Evolutionary conservation across 2,113 vertebrate species (phyloP).

Genomic region (Chaetodon auriga): DNA sequence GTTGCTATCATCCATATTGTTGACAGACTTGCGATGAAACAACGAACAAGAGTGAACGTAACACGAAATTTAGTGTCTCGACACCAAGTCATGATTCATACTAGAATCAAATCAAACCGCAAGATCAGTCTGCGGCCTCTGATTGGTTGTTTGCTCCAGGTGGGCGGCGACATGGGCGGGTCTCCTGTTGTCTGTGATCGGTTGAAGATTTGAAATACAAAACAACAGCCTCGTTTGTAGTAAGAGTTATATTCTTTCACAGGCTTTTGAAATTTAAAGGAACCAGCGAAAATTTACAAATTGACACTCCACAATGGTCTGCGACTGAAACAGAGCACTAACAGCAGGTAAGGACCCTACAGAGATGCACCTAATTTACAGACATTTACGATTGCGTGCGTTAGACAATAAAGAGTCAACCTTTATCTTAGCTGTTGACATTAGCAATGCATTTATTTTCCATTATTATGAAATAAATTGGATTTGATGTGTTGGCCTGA

Average conservation of each 20-base stretch:
- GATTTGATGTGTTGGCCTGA: background rate
- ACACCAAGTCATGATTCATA: background rate
- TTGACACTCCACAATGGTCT: slow-evolving; percentile 10
- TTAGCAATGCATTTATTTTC: background rate
- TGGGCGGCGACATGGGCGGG: slow-evolving; percentile 49
- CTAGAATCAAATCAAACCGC: background rate
- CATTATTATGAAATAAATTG: no score
- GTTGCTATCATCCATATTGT: background rate
- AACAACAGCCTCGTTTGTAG: slow-evolving; percentile 5
- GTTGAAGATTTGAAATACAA: slow-evolving; percentile 74
- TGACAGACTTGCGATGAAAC: no score
- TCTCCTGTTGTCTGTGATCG: slow-evolving; percentile 33
- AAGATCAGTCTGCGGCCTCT: background rate
- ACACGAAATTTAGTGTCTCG: slow-evolving; percentile 7
- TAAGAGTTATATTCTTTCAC: background rate
- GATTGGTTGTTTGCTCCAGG: slow-evolving; percentile 52
- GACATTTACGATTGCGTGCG: background rate
- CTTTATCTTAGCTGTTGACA: background rate
- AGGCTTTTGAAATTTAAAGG: background rate
- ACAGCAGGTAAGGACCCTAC: slow-evolving; percentile 60
- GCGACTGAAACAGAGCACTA: slow-evolving; percentile 15
- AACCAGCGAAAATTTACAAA: background rate
- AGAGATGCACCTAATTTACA: background rate
- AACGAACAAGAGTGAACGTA: background rate
- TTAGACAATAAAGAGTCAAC: background rate